These are phyloP conservation scores for Cryptus armator DNA, from an alignment of 2,888 invertebrate genomes.

Conservation along the genomic window DNA sequence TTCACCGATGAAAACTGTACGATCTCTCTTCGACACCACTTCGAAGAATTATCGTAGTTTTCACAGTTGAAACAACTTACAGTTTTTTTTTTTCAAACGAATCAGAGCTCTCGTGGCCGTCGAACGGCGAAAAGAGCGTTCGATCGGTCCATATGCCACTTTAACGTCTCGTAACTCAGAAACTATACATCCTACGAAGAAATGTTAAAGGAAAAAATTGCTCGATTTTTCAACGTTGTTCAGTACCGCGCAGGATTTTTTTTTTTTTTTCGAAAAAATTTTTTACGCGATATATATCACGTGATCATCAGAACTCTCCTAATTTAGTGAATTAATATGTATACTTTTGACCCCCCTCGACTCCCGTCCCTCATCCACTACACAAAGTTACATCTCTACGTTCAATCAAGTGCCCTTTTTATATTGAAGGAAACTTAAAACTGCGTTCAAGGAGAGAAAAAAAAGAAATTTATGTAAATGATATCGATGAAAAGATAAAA, in stretches of 20 bases:
- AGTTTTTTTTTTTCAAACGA: no score
- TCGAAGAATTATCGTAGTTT: neutral
- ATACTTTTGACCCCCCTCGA: conserved; percentile 1
- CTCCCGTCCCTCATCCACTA: conserved; percentile 1
- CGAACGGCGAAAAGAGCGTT: neutral
- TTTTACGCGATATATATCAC: neutral
- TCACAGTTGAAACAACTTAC: neutral
- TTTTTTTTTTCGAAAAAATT: neutral
- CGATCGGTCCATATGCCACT: neutral
- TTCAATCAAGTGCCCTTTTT: conserved; percentile 83
- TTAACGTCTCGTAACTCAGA: neutral
- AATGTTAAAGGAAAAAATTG: neutral
- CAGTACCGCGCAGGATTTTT: neutral
- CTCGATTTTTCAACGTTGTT: neutral
- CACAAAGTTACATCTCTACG: conserved; percentile 38
- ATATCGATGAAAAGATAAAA: conserved; percentile 8
- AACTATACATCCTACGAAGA: neutral
- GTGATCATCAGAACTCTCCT: neutral
- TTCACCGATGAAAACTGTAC: no score
- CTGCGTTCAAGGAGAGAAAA: conserved; percentile 17
- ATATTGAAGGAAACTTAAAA: conserved; percentile 70
- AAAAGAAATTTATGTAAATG: conserved; percentile 60
- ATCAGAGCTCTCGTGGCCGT: neutral
- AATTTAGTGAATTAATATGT: neutral
- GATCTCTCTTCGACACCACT: no score